Percentiles rank a stretch among this genome's conserved stretches.
phyloP scores from a whole-genome alignment of 2,797 vertebrate genomes.

The Sebastolobus altivelis region DNA sequence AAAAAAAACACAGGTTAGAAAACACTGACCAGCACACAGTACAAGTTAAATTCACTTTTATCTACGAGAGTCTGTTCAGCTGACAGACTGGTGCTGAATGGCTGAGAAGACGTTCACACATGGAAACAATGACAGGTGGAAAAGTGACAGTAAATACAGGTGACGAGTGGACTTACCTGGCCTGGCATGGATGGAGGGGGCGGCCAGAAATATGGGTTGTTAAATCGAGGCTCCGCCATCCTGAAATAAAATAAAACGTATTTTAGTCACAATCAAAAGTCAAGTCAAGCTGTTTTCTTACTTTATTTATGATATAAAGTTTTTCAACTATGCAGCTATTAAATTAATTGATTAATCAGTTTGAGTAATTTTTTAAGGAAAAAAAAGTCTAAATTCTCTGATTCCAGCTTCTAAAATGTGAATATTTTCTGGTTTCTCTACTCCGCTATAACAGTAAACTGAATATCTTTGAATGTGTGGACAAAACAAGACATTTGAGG shows the following conservation, averaged over 20 bases:
- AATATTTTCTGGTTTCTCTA: no score
- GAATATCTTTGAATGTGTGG: no score
- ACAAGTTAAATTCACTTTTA: neutral
- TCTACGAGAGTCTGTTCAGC: neutral
- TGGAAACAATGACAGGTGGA: constrained; percentile 50
- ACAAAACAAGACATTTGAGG: no score
- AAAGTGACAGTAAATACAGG: constrained; percentile 23
- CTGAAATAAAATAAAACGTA: constrained; percentile 76
- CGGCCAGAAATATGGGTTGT: constrained; percentile 99
- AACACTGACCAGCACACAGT: constrained; percentile 13
- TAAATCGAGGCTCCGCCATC: constrained; percentile 99
- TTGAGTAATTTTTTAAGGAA: no score
- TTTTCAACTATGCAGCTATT: neutral
- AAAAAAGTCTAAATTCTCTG: no score
- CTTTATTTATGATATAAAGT: neutral
- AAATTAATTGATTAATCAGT: no score
- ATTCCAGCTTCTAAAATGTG: no score
- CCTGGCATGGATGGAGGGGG: constrained; percentile 96
- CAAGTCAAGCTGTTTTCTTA: neutral
- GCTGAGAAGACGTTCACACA: constrained; percentile 75
- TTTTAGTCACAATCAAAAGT: constrained; percentile 15
- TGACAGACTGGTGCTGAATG: constrained; percentile 34
- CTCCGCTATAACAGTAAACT: no score
- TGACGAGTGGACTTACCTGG: constrained; percentile 89
- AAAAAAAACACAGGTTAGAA: constrained; percentile 20